A percentile compares a stretch with the other conserved stretches of the same genome.
These are phyloP conservation scores for Vesta saturnalis DNA, from an alignment of 2,888 invertebrate genomes.

Conservation along the genomic window DNA sequence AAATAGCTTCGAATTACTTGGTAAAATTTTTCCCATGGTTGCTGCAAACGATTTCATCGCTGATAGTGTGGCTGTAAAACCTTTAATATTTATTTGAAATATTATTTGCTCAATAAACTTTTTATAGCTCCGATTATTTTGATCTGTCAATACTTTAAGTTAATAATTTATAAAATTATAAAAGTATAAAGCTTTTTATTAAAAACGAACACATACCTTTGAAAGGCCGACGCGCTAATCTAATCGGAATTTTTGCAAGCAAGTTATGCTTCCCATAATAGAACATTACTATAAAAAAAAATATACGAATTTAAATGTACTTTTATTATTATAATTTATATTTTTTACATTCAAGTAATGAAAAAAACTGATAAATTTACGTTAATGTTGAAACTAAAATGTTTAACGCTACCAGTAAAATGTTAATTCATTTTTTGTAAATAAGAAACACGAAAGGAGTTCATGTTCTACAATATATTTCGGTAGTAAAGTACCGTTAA, in stretches of 20 bases:
- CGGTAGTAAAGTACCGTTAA: constrained; percentile 15
- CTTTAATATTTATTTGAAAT: no score
- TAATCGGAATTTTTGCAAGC: no score
- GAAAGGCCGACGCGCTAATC: neutral
- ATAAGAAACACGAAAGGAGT: constrained; percentile 6
- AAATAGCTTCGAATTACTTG: no score
- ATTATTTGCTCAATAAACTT: no score
- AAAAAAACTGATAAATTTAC: neutral
- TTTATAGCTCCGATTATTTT: no score
- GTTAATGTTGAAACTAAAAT: neutral
- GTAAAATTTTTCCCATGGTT: no score
- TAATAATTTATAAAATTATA: no score
- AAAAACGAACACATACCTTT: no score
- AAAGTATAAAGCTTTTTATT: no score
- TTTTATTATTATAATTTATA: neutral
- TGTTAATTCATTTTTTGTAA: neutral
- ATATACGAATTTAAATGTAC: neutral
- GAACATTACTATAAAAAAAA: neutral
- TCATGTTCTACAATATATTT: constrained; percentile 14
- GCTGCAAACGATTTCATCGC: no score
- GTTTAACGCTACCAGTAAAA: neutral
- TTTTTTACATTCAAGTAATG: neutral
- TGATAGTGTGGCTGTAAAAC: no score
- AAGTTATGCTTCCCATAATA: neutral
- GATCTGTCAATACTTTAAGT: no score